Base-by-base conservation (phyloP, 2,888 invertebrate genomes). In the Ophonus ardosiacus region DNA sequence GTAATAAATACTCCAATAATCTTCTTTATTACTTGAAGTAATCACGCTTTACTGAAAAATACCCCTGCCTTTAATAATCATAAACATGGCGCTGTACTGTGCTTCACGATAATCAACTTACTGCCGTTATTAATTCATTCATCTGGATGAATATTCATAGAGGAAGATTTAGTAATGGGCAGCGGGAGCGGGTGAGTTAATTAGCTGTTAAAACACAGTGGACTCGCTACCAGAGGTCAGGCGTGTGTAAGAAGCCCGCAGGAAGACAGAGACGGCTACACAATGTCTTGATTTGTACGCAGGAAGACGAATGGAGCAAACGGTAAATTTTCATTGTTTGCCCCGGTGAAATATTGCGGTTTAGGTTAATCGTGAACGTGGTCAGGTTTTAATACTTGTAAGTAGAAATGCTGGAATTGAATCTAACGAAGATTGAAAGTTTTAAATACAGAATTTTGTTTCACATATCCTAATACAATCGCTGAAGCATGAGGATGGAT, bases 201-300 rank as follows among this genome's bases (percentile, higher is more conserved):
- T 83, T 83, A 83, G 74, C 61, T 83, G 83, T 76, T 59, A 74
- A 76, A 83, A 74, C 76, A 51, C 74, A 71, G 8, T 74, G 21
- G 74, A 71, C 38, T 63, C 21, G 24, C 21, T 24, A 24, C 63
- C 24, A 24, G 13, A 63, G 63, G 63, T 18, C 21, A 24, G 10
- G 31, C 68, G 68, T 68, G 68, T 68, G 38, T n/a, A 21, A 18
- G 24, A 24, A 63, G 63, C 13, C 24, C 24, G 13, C 21, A 63
- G 24, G 15, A 18, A 63, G n/a, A n/a, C 24, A 7, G 7, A 63
- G 24, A 31, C 31, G 31, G 31, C 31, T 31, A 31, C 31, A 31
- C 31, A n/a, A 63, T 63, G 63, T 63, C 63, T 63, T 63, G 63
- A 63, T 63, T 63, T 24, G 63, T 63, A 63, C 63, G 63, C 63